A percentile compares a stretch with the other conserved stretches of the same genome.
phyloP scores from a whole-genome alignment of 1,140 invertebrate species.

The Drosophila repleta region DNA sequence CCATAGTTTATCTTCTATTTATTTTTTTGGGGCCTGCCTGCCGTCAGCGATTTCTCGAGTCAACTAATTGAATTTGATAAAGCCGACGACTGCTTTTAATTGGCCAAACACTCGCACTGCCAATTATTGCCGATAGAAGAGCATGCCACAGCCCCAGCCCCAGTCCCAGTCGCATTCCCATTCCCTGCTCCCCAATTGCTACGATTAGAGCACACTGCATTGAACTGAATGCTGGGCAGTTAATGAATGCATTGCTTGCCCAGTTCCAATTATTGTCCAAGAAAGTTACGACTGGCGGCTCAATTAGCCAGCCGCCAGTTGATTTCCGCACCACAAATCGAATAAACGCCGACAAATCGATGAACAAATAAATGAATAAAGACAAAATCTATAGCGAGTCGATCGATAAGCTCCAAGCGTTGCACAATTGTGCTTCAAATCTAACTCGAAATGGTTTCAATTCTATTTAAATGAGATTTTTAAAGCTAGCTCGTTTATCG shows the following conservation, averaged over 20 bases:
- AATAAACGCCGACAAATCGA: conserved; percentile 14
- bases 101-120: conserved; percentile 54
- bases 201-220: background rate
- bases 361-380: background rate
- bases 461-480: too few relatives aligned
- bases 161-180: background rate
- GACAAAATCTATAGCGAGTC: background rate
- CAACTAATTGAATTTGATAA: conserved; percentile 74
- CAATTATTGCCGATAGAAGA: conserved; percentile 60
- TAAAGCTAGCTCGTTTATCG: too few relatives aligned
- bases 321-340: conserved; percentile 29
- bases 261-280: conserved; percentile 31
- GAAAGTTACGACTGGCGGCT: conserved; percentile 19
- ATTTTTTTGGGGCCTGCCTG: background rate
- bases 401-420: background rate
- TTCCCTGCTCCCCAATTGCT: background rate
- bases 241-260: conserved; percentile 31
- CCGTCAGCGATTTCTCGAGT: conserved; percentile 26
- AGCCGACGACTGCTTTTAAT: conserved; percentile 61
- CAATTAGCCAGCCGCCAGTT: conserved; percentile 40
- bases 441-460: background rate
- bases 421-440: background rate
- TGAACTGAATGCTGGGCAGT: conserved; percentile 16
- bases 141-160: background rate
- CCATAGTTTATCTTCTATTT: conserved; percentile 5